Evolutionary conservation across 2,888 invertebrate species (phyloP), one percentile per base, ranked within the genome.

Genomic region (Pseudoips prasinana): DNA sequence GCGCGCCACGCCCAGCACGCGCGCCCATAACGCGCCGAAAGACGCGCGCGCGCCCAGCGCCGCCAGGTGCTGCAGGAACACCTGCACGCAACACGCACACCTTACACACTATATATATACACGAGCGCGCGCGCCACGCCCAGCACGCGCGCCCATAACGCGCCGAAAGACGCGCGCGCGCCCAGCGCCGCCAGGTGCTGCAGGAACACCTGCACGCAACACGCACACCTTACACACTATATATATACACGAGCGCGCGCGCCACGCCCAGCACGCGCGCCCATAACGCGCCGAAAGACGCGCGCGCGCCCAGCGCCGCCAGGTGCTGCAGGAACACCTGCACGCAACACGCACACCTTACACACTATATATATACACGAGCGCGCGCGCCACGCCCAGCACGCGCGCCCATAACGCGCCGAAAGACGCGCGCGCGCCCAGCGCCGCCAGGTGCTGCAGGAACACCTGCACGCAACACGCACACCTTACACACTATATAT

Each of bases 301-400:
- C 90, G 1, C 98, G 90, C 0, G 94, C 92, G 24, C 95, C 86
- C 18, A 99, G 90, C 0, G 97, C 97, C 1, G 95, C 95, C 37
- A 98, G 87, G 84, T 98, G 98, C 75, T 98, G 98, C 4, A 98
- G 91, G 78, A 98, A 98, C 42, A 97, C 96, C 92, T 93, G 71
- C 1, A 7, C 18, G 28, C n/a, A 1, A 14, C 10, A 11, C 7
- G 8, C 14, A n/a, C n/a, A n/a, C n/a, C n/a, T n/a, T n/a, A n/a
- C n/a, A n/a, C n/a, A n/a, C n/a, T n/a, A n/a, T n/a, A n/a, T n/a
- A n/a, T n/a, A n/a, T n/a, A n/a, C 92, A 98, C 94, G 70, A 98
- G 98, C 60, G 95, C 93, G 41, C 98, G 96, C 91, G 99, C 95
- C 61, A 18, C 18, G 18, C 18, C 3, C 4, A 6, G 18, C 18